Evolutionary conservation across 2,888 invertebrate genomes (phyloP).

Genomic region (Podotricha telesiphe): DNA sequence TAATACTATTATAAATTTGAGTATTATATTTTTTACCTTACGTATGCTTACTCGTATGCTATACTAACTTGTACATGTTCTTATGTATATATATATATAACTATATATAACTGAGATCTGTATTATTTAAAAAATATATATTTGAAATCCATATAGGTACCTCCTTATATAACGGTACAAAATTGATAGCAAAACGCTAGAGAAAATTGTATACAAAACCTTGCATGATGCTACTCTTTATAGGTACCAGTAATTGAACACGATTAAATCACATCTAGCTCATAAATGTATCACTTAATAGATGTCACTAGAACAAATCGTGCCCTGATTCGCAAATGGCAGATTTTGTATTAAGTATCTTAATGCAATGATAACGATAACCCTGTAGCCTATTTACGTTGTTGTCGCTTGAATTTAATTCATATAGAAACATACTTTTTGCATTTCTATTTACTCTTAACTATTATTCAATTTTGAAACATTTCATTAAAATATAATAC

Average conservation of each 20-base stretch:
- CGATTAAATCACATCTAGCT: background rate
- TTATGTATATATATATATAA: no score
- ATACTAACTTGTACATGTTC: no score
- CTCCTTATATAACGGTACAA: no score
- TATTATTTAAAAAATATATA: no score
- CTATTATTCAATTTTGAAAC: no score
- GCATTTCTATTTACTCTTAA: background rate
- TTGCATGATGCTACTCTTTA: background rate
- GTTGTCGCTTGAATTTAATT: background rate
- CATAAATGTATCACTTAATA: conserved; percentile 14
- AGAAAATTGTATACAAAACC: background rate
- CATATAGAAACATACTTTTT: background rate
- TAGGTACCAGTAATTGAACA: background rate
- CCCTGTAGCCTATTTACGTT: conserved; percentile 16
- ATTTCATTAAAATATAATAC: no score
- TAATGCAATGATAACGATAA: conserved; percentile 22
- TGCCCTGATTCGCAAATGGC: conserved; percentile 22
- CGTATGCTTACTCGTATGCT: no score
- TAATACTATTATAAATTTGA: no score
- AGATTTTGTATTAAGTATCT: conserved; percentile 20
- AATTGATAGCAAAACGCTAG: background rate
- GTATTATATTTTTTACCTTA: no score
- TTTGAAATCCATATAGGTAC: no score
- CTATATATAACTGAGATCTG: no score
- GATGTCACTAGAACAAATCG: conserved; percentile 10